Conservation (phyloP, 2,113 vertebrate genomes). For the Lycaon pictus region DNA sequence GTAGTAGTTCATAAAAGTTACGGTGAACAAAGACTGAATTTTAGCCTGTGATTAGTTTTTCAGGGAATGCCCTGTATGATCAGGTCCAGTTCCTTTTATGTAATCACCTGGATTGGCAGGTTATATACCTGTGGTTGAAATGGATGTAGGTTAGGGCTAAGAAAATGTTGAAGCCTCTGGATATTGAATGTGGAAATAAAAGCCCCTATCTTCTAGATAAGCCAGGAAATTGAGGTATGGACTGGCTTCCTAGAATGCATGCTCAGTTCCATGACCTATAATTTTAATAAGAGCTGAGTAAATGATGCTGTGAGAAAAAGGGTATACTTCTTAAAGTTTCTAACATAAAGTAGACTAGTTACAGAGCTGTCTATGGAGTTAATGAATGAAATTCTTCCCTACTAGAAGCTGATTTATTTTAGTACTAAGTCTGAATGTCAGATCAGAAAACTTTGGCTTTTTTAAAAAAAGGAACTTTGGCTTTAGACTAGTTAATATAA, state of each 20-base stretch:
- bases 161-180: not conserved
- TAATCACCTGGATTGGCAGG: not conserved
- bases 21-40: not conserved
- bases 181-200: not conserved
- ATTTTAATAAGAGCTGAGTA: not conserved
- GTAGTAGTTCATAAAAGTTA: not conserved
- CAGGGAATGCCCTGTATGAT: not conserved
- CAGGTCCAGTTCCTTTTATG: not conserved
- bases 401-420: not conserved
- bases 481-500: not conserved
- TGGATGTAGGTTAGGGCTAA: not conserved
- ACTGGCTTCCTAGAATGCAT: not conserved
- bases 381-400: not conserved
- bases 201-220: not conserved
- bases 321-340: not conserved
- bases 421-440: not conserved
- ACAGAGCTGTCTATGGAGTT: not conserved
- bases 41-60: not conserved
- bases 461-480: not conserved
- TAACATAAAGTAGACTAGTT: not conserved
- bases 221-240: not conserved
- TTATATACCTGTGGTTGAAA: not conserved
- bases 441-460: not conserved
- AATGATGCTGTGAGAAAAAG: not conserved
- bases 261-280: not conserved